phyloP scores from a whole-genome alignment of 2,113 vertebrate genomes.

The Polypterus bichir region DNA sequence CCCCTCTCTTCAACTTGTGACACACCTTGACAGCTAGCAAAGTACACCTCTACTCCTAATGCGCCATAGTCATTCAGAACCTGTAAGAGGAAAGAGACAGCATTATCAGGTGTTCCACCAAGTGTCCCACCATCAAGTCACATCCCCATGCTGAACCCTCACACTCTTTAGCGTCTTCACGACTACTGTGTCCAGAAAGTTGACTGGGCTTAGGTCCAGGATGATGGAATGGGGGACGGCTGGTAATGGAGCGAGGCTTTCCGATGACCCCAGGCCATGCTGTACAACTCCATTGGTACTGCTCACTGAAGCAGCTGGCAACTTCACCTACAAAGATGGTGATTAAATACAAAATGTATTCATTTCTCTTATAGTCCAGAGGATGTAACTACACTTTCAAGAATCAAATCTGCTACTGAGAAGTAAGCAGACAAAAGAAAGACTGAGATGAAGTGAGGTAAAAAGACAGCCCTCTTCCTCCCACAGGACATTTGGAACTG shows the following conservation, averaged over 20 bases:
- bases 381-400: no score
- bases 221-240: constrained; percentile 51
- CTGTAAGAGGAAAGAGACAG: constrained; percentile 40
- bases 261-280: constrained; percentile 18
- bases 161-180: constrained; percentile 77
- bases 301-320: background rate
- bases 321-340: no score
- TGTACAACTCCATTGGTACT: background rate
- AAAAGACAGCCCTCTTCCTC: no score
- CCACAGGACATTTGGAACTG: no score
- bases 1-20: constrained; percentile 1
- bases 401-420: no score
- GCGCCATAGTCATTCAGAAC: constrained; percentile 71
- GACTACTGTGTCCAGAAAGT: constrained; percentile 79
- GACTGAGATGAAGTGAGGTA: no score
- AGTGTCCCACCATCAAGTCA: no score
- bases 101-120: constrained; percentile 27
- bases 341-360: no score
- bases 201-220: constrained; percentile 73
- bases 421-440: no score
- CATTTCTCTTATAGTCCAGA: background rate
- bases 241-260: constrained; percentile 35
- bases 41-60: constrained; percentile 60
- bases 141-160: constrained; percentile 21
- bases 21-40: constrained; percentile 56